These are phyloP conservation scores for Diaperis boleti DNA, from an alignment of 2,888 invertebrate species.

Conservation along the genomic window DNA sequence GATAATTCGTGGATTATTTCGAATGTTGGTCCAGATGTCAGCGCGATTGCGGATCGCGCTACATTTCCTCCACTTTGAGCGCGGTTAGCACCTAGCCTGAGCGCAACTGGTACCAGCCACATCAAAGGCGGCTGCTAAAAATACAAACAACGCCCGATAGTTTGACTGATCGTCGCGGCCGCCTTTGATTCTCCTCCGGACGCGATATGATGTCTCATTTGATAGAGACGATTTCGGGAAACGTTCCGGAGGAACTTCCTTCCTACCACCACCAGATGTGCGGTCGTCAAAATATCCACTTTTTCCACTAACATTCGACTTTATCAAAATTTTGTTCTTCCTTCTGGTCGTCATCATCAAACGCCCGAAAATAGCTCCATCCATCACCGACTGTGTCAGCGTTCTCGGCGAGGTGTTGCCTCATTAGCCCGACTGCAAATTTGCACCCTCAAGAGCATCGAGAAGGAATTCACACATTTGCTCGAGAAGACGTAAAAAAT, in stretches of 20 bases:
- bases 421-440: constrained; percentile 32
- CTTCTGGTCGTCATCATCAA: background rate
- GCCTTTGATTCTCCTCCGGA: constrained; percentile 61
- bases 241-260: constrained; percentile 42
- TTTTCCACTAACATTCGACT: too few relatives aligned
- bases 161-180: constrained; percentile 56
- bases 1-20: constrained; percentile 42
- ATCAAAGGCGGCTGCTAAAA: constrained; percentile 64
- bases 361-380: background rate
- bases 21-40: constrained; percentile 47
- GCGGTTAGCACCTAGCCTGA: constrained; percentile 64
- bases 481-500: background rate
- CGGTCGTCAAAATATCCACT: too few relatives aligned
- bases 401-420: constrained; percentile 33
- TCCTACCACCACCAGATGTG: too few relatives aligned
- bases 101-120: constrained; percentile 63
- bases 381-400: constrained; percentile 32
- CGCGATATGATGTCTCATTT: constrained; percentile 61
- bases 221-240: constrained; percentile 51
- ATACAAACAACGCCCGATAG: constrained; percentile 62
- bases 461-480: constrained; percentile 6
- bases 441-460: background rate
- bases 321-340: background rate
- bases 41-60: constrained; percentile 53
- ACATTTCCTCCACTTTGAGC: constrained; percentile 64